These are phyloP conservation scores for Rosalia funebris DNA, from an alignment of 2,888 invertebrate genomes.

Conservation along the genomic window DNA sequence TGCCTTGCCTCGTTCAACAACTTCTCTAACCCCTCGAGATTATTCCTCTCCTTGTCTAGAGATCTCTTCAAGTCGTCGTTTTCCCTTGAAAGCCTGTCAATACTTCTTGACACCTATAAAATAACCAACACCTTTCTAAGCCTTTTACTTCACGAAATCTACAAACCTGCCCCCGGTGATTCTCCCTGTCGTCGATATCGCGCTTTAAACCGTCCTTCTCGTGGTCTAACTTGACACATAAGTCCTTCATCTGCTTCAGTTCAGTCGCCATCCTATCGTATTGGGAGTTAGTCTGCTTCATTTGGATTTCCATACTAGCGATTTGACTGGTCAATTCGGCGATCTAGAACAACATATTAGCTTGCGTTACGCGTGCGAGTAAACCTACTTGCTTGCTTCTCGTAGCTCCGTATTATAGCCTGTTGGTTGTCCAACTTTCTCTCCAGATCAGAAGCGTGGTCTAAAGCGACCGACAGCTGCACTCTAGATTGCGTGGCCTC, in stretches of 20 bases:
- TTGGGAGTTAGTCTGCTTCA: constrained; percentile 70
- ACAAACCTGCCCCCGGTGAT: constrained; percentile 62
- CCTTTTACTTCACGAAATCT: too few relatives aligned
- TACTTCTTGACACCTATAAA: constrained; percentile 66
- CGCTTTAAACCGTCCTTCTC: constrained; percentile 73
- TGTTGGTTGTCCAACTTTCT: constrained; percentile 70
- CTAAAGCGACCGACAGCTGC: constrained; percentile 67
- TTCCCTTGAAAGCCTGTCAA: constrained; percentile 64
- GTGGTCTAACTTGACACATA: constrained; percentile 73
- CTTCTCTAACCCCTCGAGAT: constrained; percentile 68
- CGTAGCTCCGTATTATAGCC: constrained; percentile 67
- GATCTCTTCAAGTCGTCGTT: constrained; percentile 62
- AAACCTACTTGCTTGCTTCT: constrained; percentile 65
- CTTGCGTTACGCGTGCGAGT: not conserved
- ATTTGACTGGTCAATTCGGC: constrained; percentile 67
- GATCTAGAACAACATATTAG: constrained; percentile 57
- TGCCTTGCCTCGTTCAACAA: constrained; percentile 68
- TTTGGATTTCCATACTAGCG: constrained; percentile 73
- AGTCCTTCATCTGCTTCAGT: constrained; percentile 68
- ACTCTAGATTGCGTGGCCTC: constrained; percentile 78
- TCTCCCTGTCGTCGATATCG: constrained; percentile 66
- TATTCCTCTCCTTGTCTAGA: constrained; percentile 63
- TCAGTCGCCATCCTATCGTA: constrained; percentile 72
- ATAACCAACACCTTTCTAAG: too few relatives aligned
- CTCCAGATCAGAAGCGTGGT: constrained; percentile 73